A percentile compares a stretch with the other conserved stretches of the same genome.
These are phyloP conservation scores for Tyrophagus putrescentiae DNA, from an alignment of 1,140 invertebrate species.

Conservation along the genomic window DNA sequence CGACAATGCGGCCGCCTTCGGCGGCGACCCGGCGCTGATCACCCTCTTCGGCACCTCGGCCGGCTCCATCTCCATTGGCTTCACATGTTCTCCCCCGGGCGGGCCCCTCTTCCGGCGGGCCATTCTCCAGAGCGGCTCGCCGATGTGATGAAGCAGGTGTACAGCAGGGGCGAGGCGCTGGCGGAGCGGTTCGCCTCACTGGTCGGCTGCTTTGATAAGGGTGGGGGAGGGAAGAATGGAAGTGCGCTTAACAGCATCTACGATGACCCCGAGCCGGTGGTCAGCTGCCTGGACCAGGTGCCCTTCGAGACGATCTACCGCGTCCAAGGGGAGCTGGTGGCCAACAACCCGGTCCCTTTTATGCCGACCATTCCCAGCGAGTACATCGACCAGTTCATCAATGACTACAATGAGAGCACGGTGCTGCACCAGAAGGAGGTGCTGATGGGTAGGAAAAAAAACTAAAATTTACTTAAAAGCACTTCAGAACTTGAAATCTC, in stretches of 20 bases:
- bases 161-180: constrained; percentile 37
- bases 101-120: constrained; percentile 61
- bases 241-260: no score
- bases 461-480: neutral
- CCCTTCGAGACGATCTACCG: constrained; percentile 5
- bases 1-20: constrained; percentile 82
- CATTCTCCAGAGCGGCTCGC: constrained; percentile 45
- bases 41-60: constrained; percentile 92
- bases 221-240: neutral
- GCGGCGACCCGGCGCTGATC: constrained; percentile 81
- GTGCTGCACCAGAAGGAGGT: constrained; percentile 1
- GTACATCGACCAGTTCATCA: constrained; percentile 12
- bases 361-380: constrained; percentile 18
- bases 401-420: constrained; percentile 1
- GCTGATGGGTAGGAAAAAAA: constrained; percentile 4
- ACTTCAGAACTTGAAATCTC: no score
- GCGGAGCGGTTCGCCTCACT: constrained; percentile 66
- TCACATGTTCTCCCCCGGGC: constrained; percentile 69
- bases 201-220: constrained; percentile 46
- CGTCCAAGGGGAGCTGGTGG: constrained; percentile 12
- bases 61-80: constrained; percentile 76
- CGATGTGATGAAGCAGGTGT: constrained; percentile 34
- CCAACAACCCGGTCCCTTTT: constrained; percentile 16
- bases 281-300: constrained; percentile 3
- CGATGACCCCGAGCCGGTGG: constrained; percentile 9